Evolutionary conservation across 2,113 vertebrate genomes (phyloP).

Genomic region (Chaetodon trifascialis): DNA sequence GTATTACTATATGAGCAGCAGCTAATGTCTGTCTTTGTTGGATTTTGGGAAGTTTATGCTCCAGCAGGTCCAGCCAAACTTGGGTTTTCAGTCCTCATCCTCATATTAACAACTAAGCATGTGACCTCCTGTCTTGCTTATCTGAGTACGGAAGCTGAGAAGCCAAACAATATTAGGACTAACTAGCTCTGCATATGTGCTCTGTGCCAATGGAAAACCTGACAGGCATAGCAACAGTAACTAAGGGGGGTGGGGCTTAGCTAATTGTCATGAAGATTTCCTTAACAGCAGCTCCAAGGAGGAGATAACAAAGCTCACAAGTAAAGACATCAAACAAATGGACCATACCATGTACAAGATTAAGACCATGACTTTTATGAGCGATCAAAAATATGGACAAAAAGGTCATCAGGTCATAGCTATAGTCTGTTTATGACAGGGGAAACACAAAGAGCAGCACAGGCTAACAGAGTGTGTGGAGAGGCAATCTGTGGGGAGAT

Average conservation of each 20-base stretch:
- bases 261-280: not conserved
- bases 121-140: too few species aligned
- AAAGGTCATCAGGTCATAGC: slow-evolving; percentile 45
- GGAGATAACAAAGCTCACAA: not conserved
- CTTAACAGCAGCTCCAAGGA: not conserved
- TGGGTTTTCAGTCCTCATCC: too few species aligned
- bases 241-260: not conserved
- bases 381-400: slow-evolving; percentile 18
- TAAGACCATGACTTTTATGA: slow-evolving; percentile 1
- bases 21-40: too few species aligned
- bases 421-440: slow-evolving; percentile 30
- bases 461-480: slow-evolving; percentile 31
- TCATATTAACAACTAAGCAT: too few species aligned
- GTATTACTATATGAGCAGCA: too few species aligned
- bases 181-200: not conserved
- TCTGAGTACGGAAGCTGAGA: too few species aligned
- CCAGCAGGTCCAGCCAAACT: too few species aligned
- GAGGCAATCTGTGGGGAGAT: slow-evolving; percentile 34
- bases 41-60: too few species aligned
- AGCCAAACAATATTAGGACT: too few species aligned
- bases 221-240: not conserved
- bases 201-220: not conserved
- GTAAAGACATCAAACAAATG: slow-evolving; percentile 23
- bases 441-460: slow-evolving; percentile 16
- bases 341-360: slow-evolving; percentile 19